A percentile compares a stretch with the other conserved stretches of the same genome.
phyloP scores from a whole-genome alignment of 2,888 invertebrate genomes.

The Callyntrura guangdongensis region DNA sequence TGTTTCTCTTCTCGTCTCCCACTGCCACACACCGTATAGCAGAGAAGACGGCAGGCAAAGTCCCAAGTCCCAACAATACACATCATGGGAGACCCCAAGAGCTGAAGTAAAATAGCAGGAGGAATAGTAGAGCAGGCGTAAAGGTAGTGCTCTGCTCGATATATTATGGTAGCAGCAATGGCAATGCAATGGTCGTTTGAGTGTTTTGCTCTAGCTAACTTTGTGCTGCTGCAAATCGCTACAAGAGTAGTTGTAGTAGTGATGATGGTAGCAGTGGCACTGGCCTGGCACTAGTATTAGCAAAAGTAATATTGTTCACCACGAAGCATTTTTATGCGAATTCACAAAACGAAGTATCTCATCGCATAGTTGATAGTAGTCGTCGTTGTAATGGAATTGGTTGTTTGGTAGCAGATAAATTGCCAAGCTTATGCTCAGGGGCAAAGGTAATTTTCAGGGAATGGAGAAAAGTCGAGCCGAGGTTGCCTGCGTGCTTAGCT shows the following conservation, averaged over 20 bases:
- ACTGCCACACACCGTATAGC: background rate
- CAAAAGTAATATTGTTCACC: conserved; percentile 56
- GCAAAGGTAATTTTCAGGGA: conserved; percentile 75
- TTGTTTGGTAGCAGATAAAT: conserved; percentile 68
- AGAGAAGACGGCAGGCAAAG: background rate
- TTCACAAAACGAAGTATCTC: conserved; percentile 43
- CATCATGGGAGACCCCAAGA: conserved; percentile 3
- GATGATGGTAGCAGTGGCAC: conserved; percentile 16
- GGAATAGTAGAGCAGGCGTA: background rate
- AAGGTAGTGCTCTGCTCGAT: background rate
- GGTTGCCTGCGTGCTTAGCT: conserved; percentile 51
- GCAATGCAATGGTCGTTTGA: background rate
- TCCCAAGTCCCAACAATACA: no score
- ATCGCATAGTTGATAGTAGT: conserved; percentile 2
- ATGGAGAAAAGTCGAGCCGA: conserved; percentile 65
- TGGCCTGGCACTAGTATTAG: conserved; percentile 21
- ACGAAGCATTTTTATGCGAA: conserved; percentile 54
- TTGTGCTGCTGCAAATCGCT: background rate
- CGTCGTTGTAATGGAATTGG: conserved; percentile 54
- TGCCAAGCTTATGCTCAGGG: conserved; percentile 73
- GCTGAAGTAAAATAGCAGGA: conserved; percentile 26
- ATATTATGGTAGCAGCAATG: background rate
- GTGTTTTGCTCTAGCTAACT: background rate
- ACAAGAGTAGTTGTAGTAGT: background rate
- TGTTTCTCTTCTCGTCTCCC: conserved; percentile 19